These are phyloP conservation scores for Boloria selene DNA, from an alignment of 2,888 invertebrate species.

Conservation along the genomic window DNA sequence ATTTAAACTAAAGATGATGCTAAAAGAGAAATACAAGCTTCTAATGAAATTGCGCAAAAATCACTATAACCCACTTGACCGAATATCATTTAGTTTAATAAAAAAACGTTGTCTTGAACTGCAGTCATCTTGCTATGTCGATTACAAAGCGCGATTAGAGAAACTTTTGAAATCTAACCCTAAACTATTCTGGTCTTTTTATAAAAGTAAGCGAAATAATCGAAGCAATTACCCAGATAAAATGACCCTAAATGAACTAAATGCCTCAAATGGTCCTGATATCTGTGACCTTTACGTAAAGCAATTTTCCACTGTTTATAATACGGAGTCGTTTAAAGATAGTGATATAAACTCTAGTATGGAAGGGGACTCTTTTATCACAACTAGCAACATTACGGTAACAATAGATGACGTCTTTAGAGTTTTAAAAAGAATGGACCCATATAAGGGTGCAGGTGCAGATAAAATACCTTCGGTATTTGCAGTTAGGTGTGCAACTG, in stretches of 20 bases:
- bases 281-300: conserved; percentile 12
- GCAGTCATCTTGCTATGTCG: conserved; percentile 5
- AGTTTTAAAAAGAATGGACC: conserved; percentile 21
- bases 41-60: conserved; percentile 15
- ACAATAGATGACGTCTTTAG: neutral
- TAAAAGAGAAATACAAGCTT: conserved; percentile 21
- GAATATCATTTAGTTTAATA: conserved; percentile 3
- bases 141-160: conserved; percentile 11
- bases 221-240: conserved; percentile 9
- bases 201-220: conserved; percentile 9
- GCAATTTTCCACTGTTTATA: conserved; percentile 10
- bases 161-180: conserved; percentile 16
- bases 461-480: conserved; percentile 12
- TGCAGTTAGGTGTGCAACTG: neutral
- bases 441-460: conserved; percentile 15
- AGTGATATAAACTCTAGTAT: neutral
- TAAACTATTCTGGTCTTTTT: conserved; percentile 19
- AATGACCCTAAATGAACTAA: conserved; percentile 11
- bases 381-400: neutral
- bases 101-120: conserved; percentile 11
- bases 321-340: neutral
- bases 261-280: neutral
- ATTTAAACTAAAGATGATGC: conserved; percentile 1
- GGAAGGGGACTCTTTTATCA: neutral
- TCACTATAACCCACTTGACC: conserved; percentile 18